Conservation (phyloP, 2,797 vertebrate genomes). For the Holocentrus rufus region DNA sequence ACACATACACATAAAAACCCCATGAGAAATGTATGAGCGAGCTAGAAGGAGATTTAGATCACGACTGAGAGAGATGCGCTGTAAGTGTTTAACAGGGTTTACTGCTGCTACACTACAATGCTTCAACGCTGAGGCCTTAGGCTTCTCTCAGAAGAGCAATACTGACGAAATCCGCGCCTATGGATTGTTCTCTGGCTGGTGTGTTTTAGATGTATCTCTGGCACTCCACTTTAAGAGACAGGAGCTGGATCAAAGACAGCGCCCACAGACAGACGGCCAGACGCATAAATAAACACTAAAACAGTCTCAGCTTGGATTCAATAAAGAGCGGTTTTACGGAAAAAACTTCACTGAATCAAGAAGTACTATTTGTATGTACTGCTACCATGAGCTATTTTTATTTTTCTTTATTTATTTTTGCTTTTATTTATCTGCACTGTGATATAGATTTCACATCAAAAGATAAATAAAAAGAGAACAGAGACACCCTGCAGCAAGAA, state of each 20-base stretch:
- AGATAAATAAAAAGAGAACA: conserved; percentile 32
- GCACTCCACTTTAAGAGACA: not conserved
- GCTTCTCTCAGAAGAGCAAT: conserved; percentile 17
- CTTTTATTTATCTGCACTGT: conserved; percentile 10
- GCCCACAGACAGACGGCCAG: conserved; percentile 1
- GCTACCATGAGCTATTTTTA: conserved; percentile 19
- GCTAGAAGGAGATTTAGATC: conserved; percentile 46
- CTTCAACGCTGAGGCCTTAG: conserved; percentile 30
- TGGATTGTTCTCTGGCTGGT: conserved; percentile 8
- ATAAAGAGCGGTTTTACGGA: conserved; percentile 2
- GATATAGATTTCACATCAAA: conserved; percentile 42
- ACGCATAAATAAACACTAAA: conserved; percentile 5
- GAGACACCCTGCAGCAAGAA: not conserved
- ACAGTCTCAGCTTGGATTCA: not conserved
- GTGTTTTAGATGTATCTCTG: conserved; percentile 9
- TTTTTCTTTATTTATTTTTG: conserved; percentile 4
- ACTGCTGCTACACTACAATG: conserved; percentile 11
- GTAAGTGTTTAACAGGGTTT: conserved; percentile 48
- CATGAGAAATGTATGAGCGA: conserved; percentile 42
- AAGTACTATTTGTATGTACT: conserved; percentile 1
- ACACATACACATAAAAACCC: conserved; percentile 25
- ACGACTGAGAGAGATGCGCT: conserved; percentile 15
- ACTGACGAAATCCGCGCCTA: conserved; percentile 13
- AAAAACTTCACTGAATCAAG: not conserved
- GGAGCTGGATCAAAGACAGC: conserved; percentile 12